Conservation (phyloP, 2,888 invertebrate species). For the Odontothrips loti region DNA sequence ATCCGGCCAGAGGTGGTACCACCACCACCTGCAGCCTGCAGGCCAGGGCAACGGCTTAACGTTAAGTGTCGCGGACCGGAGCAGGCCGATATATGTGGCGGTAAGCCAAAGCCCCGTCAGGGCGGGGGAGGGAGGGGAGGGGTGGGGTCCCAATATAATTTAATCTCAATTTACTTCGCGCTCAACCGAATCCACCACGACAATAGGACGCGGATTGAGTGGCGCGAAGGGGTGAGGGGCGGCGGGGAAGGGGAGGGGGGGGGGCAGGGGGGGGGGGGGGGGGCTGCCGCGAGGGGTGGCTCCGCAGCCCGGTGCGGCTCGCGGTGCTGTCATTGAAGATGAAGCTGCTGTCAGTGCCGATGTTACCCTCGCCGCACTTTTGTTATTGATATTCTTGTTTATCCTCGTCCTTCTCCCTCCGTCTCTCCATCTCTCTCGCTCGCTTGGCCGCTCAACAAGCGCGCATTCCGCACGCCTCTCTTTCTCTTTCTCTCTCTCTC, state of each 20-base stretch:
- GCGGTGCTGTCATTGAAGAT: conserved; percentile 27
- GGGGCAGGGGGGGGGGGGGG: conserved; percentile 29
- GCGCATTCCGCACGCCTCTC: conserved; percentile 28
- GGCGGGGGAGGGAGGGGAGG: neutral
- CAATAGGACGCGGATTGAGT: conserved; percentile 5
- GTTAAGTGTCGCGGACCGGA: neutral
- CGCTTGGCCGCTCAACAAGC: conserved; percentile 26
- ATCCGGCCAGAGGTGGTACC: too few species aligned
- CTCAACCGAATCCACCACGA: conserved; percentile 26
- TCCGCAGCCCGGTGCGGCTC: conserved; percentile 32
- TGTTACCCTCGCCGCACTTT: conserved; percentile 19
- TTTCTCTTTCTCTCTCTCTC: conserved; percentile 30
- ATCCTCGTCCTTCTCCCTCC: conserved; percentile 33
- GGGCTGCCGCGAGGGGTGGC: conserved; percentile 31
- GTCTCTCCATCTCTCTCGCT: conserved; percentile 27
- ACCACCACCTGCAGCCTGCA: neutral
- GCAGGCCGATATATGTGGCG: neutral
- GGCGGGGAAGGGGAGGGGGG: conserved; percentile 21
- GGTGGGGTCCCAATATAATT: conserved; percentile 20
- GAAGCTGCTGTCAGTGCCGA: conserved; percentile 25
- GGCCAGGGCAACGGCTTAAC: neutral
- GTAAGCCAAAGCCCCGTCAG: conserved; percentile 9
- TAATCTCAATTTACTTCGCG: conserved; percentile 26
- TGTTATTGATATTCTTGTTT: conserved; percentile 36
- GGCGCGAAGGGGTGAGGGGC: conserved; percentile 2